Base-by-base conservation (phyloP, 2,113 vertebrate genomes). In the Eulemur macaco region DNA sequence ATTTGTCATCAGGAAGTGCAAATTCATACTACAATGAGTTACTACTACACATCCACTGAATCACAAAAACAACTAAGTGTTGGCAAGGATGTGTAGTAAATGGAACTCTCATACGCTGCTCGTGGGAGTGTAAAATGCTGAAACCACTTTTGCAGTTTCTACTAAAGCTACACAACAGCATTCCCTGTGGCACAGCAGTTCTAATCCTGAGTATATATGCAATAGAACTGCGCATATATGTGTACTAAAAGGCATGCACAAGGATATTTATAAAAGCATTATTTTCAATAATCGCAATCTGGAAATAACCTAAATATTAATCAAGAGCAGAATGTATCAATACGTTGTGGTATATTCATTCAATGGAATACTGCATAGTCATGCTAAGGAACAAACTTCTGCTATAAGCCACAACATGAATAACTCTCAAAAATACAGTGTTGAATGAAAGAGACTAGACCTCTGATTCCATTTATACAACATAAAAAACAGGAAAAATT, bases 1-100 rank as follows among this genome's bases (percentile, higher is more conserved):
- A 76, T 90, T 92, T 89, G 42, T 78, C 27, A 80, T n/a, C 15
- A 87, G 71, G n/a, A 94, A 96, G 92, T n/a, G 34, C 34, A 89
- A 69, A 94, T 82, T 82, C 71, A 95, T 86, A 80, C 21, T 92
- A 66, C 77, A 77, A 77, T 1, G 5, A 97, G n/a, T 58, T 45
- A 96, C 34, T 93, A 88, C 27, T 78, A 66, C 7, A 94, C 12
- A 96, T 7, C 11, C 69, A 89, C 8, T 74, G 7, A 52, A 80
- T 78, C 66, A 81, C 18, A 85, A 68, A 92, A 92, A 87, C 82
- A 91, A 94, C 6, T 73, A 74, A 76, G 58, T 58, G 45, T 31
- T 94, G 85, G n/a, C 23, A 90, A 95, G 52, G 63, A 90, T 37
- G 34, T 77, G 27, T 34, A 64, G 39, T 76, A 84, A 74, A 2